Percentiles rank a stretch among this genome's conserved stretches.
Conservation (phyloP, 2,113 vertebrate genomes). For the Cyphomyrus plagiostoma region DNA sequence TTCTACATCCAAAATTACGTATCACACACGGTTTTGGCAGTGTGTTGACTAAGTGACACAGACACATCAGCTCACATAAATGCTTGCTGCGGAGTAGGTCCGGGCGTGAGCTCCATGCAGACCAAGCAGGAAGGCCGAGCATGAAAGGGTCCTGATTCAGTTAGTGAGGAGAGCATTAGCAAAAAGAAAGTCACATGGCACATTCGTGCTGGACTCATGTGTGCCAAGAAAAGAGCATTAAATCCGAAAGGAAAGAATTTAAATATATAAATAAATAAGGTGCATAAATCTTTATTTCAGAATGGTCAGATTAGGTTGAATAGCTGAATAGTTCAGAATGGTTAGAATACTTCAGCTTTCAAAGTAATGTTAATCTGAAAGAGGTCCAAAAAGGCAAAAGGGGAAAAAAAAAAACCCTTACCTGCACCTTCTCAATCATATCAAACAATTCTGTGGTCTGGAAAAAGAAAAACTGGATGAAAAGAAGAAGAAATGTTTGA, state of each 20-base stretch:
- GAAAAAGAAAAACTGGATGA: conserved; percentile 24
- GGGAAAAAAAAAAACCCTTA: conserved; percentile 35
- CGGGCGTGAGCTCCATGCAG: not conserved
- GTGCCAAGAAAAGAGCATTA: not conserved
- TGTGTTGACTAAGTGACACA: not conserved
- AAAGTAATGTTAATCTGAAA: conserved; percentile 16
- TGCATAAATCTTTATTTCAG: not conserved
- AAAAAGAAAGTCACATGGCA: not conserved
- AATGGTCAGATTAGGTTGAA: not conserved
- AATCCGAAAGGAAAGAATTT: not conserved
- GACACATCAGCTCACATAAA: not conserved
- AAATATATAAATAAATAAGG: not conserved
- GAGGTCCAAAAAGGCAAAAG: conserved; percentile 25
- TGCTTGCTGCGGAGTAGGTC: not conserved
- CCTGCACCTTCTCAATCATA: conserved; percentile 89
- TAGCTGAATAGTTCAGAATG: too few species aligned
- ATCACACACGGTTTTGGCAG: not conserved
- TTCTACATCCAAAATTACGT: not conserved
- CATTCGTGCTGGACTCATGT: not conserved
- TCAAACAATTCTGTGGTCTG: conserved; percentile 78
- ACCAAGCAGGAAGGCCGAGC: not conserved
- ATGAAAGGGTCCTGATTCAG: not conserved
- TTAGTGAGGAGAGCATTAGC: not conserved
- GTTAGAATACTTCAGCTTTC: not conserved
- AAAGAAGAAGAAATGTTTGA: not conserved